phyloP scores from a whole-genome alignment of 2,113 vertebrate genomes.

The Alces alces region DNA sequence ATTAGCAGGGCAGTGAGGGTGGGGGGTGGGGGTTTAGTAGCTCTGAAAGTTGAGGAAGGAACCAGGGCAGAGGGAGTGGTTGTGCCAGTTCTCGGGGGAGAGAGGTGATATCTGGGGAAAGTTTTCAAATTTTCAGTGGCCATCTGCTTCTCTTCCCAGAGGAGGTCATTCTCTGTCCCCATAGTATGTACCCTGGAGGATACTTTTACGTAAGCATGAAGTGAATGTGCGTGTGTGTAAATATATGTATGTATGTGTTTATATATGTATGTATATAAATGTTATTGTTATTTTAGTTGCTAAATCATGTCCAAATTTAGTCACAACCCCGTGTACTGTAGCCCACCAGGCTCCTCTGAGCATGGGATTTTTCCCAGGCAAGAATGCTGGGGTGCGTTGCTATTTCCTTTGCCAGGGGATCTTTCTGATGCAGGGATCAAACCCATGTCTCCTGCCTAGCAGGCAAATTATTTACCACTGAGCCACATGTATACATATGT shows the following conservation, averaged over 20 bases:
- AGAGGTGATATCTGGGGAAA: background rate
- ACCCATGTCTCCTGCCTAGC: background rate
- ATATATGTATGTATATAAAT: background rate
- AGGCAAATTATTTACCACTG: background rate
- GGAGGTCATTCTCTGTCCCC: background rate
- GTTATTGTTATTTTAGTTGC: background rate
- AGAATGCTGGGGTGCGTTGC: background rate
- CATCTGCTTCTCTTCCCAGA: background rate
- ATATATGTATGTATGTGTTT: background rate
- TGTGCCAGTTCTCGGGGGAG: background rate
- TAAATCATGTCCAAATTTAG: background rate
- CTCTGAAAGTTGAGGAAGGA: background rate
- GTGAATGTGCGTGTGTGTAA: background rate
- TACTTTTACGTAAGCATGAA: background rate
- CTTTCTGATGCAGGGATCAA: background rate
- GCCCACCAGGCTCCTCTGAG: background rate
- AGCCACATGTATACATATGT: background rate
- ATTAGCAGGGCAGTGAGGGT: background rate
- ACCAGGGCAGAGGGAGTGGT: background rate
- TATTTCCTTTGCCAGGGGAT: background rate
- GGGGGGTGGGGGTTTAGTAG: background rate
- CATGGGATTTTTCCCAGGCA: background rate
- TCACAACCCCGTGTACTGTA: fast-evolving
- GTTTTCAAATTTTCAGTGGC: background rate
- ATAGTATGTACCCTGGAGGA: background rate